Evolutionary conservation across 2,113 vertebrate genomes (phyloP).

Genomic region (Pedetes capensis): DNA sequence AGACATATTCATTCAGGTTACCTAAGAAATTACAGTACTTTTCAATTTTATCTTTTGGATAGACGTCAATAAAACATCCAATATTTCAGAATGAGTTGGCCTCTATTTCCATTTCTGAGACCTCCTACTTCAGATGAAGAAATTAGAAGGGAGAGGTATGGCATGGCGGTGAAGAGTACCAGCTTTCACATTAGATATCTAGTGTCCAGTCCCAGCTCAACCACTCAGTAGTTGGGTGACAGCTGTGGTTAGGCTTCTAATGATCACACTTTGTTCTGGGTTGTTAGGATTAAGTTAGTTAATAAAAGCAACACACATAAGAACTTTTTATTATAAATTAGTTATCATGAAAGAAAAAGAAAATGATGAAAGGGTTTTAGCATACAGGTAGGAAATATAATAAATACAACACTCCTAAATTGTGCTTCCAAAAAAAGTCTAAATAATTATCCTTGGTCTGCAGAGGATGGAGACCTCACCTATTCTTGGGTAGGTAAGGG

Average conservation of each 20-base stretch:
- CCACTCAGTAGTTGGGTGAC: background rate
- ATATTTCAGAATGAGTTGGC: background rate
- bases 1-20: background rate
- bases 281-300: background rate
- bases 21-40: slow-evolving; percentile 16
- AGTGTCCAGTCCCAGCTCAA: background rate
- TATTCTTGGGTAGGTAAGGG: background rate
- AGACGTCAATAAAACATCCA: background rate
- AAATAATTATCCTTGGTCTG: background rate
- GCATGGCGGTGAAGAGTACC: background rate
- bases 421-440: background rate
- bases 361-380: background rate
- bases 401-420: background rate
- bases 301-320: background rate
- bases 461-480: background rate
- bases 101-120: background rate
- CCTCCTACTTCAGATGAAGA: background rate
- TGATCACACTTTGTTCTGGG: background rate
- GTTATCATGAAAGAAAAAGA: background rate
- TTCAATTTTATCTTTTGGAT: slow-evolving; percentile 5
- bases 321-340: background rate
- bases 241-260: background rate
- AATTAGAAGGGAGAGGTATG: background rate
- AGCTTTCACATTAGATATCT: background rate
- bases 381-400: no score